Conservation (phyloP, 92 coral and sea anemone species). For the Galaxea fascicularis region DNA sequence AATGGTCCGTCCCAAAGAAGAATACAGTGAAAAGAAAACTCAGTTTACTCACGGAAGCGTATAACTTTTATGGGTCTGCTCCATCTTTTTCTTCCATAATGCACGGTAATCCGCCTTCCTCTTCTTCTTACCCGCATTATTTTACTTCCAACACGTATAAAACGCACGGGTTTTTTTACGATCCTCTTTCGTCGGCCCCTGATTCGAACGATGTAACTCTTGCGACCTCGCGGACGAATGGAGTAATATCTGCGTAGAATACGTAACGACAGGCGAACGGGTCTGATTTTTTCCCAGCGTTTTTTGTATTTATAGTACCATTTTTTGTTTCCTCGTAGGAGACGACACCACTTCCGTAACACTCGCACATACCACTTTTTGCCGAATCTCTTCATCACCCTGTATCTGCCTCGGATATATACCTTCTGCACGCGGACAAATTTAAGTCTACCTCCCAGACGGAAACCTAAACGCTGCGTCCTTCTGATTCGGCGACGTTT, state of each 20-base stretch:
- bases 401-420: conserved; percentile 6
- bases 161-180: neutral
- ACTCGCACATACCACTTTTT: neutral
- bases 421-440: neutral
- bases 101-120: neutral
- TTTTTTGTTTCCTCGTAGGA: conserved; percentile 13
- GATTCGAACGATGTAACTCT: neutral
- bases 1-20: no score
- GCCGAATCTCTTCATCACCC: neutral
- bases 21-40: neutral
- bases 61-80: neutral
- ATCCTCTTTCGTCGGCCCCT: conserved; percentile 6
- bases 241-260: conserved; percentile 8
- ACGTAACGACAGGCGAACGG: conserved; percentile 18
- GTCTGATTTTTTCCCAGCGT: neutral
- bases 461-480: neutral
- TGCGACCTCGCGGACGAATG: conserved; percentile 13
- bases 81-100: neutral
- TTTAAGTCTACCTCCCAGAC: neutral
- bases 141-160: neutral
- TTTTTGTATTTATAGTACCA: neutral
- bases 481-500: neutral
- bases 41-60: conserved; percentile 17
- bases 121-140: neutral
- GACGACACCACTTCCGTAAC: neutral